These are phyloP conservation scores for Salminus brasiliensis DNA, from an alignment of 2,113 vertebrate species.

Conservation along the genomic window DNA sequence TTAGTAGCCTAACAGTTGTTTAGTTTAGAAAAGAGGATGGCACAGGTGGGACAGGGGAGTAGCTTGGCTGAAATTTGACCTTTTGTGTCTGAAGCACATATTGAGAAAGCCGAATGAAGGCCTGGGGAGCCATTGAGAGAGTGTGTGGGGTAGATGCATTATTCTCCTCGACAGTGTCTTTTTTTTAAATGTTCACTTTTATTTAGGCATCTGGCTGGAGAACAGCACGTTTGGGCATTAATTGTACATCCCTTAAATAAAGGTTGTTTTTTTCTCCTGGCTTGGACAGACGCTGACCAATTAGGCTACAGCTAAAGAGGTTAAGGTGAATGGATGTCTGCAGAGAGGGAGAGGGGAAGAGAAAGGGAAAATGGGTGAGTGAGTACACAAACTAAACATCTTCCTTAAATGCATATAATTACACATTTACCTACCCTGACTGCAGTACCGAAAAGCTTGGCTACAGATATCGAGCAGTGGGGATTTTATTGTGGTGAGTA, in stretches of 20 bases:
- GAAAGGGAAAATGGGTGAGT: too few species aligned
- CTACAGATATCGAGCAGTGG: too few species aligned
- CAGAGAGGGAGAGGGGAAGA: too few species aligned
- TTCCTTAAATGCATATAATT: too few species aligned
- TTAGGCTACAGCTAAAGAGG: slow-evolving; percentile 20
- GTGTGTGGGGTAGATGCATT: slow-evolving; percentile 12
- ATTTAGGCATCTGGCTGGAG: slow-evolving; percentile 73
- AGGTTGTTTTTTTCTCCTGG: slow-evolving; percentile 64
- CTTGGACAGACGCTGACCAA: slow-evolving; percentile 54
- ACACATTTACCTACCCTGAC: too few species aligned
- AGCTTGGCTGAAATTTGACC: slow-evolving; percentile 53
- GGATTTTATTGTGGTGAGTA: too few species aligned
- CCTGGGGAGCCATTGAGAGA: slow-evolving; percentile 63
- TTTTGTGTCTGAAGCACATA: slow-evolving; percentile 65
- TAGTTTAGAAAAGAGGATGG: background rate
- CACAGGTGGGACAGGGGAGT: background rate
- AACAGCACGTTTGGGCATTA: slow-evolving; percentile 61
- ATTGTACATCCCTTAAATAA: slow-evolving; percentile 62
- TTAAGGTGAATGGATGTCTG: background rate
- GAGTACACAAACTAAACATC: too few species aligned
- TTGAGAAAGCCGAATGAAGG: slow-evolving; percentile 54
- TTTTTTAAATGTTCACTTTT: slow-evolving; percentile 44
- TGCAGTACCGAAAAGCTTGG: too few species aligned
- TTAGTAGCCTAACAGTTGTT: background rate
- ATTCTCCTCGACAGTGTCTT: background rate